These are phyloP conservation scores for Nyctalus aviator DNA, from an alignment of 2,797 vertebrate species.

Conservation along the genomic window DNA sequence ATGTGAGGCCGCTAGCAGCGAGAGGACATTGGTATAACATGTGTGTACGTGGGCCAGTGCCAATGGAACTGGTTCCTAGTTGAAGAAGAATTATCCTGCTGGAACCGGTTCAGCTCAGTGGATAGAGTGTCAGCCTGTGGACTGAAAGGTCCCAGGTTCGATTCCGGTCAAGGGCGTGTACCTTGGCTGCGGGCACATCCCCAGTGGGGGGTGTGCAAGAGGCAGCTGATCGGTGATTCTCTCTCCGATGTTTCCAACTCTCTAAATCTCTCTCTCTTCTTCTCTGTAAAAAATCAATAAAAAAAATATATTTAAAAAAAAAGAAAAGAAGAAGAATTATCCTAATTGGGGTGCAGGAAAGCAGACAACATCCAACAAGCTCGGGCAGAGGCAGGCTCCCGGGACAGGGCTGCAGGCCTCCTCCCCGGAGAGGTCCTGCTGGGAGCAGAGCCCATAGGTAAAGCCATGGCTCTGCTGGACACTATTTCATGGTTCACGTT, in stretches of 20 bases:
- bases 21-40: slow-evolving; percentile 76
- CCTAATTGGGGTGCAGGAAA: slow-evolving; percentile 74
- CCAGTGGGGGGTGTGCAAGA: too few species aligned
- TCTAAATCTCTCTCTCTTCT: too few species aligned
- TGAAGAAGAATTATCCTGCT: slow-evolving; percentile 80
- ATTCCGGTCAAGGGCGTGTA: too few species aligned
- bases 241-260: too few species aligned
- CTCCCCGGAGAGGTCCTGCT: not conserved
- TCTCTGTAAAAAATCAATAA: too few species aligned
- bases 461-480: accelerated
- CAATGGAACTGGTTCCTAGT: slow-evolving; percentile 76
- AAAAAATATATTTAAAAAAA: too few species aligned
- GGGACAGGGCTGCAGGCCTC: not conserved
- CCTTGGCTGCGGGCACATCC: too few species aligned
- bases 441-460: not conserved
- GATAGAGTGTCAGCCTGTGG: too few species aligned
- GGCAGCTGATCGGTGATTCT: too few species aligned
- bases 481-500: too few species aligned
- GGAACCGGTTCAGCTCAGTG: too few species aligned
- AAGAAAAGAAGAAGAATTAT: slow-evolving; percentile 83
- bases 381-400: slow-evolving; percentile 66
- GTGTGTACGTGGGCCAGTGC: slow-evolving; percentile 74
- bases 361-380: slow-evolving; percentile 74
- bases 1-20: slow-evolving; percentile 63
- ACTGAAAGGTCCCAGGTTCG: too few species aligned